Evolutionary conservation across 2,888 invertebrate species (phyloP), one percentile per base, ranked within the genome.

Genomic region (Luffia ferchaultella): DNA sequence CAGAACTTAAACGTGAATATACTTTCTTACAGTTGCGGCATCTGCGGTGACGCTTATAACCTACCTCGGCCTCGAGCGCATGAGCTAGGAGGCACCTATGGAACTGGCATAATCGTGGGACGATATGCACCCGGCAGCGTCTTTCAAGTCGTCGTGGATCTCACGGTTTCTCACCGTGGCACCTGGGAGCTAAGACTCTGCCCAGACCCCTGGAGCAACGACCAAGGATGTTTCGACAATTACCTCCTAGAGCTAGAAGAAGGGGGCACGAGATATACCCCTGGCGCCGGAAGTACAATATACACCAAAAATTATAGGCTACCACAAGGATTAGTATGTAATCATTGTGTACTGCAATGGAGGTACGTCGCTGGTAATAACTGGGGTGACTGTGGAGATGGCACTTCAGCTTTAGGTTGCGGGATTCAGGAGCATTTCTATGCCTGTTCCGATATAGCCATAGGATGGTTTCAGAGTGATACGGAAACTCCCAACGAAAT

Each of bases 311-410:
- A 85, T 48, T 89, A 89, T 55, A 80, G 85, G 50, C 73, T 91
- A 0, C 88, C 85, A 0, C 42, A 70, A 40, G 88, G 86, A 15
- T 61, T 93, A 2, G 85, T 87, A 9, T 95, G 95, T 62, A 84
- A 87, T 0, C 92, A 93, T 62, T 95, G 95, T 63, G 88, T 95
- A 0, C 77, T 95, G 0, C 95, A 95, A 62, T 96, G 95, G 95
- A 87, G 89, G 58, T 96, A 95, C 64, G 85, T 90, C 3, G 93
- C 94, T 42, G 94, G 91, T 1, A 93, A 93, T 64, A 93, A 92
- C 66, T 93, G 93, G 93, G 93, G 93, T 0, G 78, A 73, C 18
- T 92, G 92, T 60, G 72, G 71, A 0, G 87, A 91, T 62, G 90
- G 91, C 0, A 87, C 87, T 42, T 89, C 89, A 43, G 90, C 88